Evolutionary conservation across 2,888 invertebrate genomes (phyloP).

Genomic region (Agrotis puta): DNA sequence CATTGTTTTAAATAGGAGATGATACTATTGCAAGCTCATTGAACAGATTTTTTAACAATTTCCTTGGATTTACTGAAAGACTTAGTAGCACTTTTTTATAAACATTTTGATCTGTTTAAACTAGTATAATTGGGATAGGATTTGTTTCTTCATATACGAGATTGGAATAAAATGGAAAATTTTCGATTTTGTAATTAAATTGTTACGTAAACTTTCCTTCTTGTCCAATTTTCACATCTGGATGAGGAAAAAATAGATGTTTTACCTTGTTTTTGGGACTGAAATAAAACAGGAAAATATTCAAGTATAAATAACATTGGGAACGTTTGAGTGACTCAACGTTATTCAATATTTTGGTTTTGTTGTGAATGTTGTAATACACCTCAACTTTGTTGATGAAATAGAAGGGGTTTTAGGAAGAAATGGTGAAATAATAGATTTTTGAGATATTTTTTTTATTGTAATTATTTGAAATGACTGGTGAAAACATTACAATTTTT

Average conservation of each 20-base stretch:
- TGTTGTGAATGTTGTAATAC: constrained; percentile 9
- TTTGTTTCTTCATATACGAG: background rate
- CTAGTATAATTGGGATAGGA: background rate
- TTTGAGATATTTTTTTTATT: background rate
- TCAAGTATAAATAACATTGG: constrained; percentile 25
- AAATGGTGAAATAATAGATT: background rate
- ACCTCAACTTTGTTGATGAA: background rate
- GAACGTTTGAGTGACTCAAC: constrained; percentile 22
- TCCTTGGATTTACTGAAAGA: background rate
- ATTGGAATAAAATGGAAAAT: background rate
- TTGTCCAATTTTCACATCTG: constrained; percentile 5
- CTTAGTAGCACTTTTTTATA: background rate
- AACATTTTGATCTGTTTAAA: background rate
- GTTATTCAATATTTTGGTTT: constrained; percentile 22
- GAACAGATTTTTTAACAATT: constrained; percentile 2
- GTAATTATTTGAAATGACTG: background rate
- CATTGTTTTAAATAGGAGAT: constrained; percentile 36
- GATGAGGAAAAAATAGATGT: constrained; percentile 28
- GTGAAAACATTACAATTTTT: background rate
- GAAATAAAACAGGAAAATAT: constrained; percentile 37
- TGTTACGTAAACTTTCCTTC: background rate
- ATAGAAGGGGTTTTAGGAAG: background rate
- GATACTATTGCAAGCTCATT: constrained; percentile 30
- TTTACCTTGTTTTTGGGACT: constrained; percentile 37
- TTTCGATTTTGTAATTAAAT: background rate